Evolutionary conservation across 2,888 invertebrate genomes (phyloP), one percentile per base, ranked within the genome.

Genomic region (Furcula furcula): DNA sequence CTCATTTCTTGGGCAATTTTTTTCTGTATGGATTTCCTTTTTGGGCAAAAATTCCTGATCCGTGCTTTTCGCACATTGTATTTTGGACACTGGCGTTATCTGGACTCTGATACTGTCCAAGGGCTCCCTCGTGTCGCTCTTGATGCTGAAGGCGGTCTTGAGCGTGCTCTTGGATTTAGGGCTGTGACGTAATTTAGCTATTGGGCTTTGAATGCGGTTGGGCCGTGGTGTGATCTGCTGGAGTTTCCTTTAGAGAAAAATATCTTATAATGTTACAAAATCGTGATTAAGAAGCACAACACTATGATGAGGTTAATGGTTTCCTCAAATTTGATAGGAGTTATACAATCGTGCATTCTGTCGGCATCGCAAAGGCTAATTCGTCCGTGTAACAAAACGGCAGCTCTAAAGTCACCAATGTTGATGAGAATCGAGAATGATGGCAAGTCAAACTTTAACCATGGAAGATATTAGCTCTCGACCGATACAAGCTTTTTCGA

Each of bases 31-130:
- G n/a, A 3, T 13, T 3, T 15, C 7, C 11, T 7, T 21, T 12
- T 15, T 22, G n/a, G 7, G 16, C 11, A 28, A 12, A 14, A 10
- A 18, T 9, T 38, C 38, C 11, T 33, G 9, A 7, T 45, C 45
- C 26, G 51, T 59, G 31, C 47, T 60, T 19, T 44, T 54, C 7
- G 52, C 49, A 29, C 53, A 57, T 10, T 55, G 54, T 38, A 64
- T 48, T 10, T 46, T 52, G 15, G 48, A 45, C 0, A 54, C 42
- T 0, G 67, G 57, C 0, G 42, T 40, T 3, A 57, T 7, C 12
- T 48, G 38, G 2, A 41, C 14, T 6, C 32, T 31, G 3, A 27
- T 35, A 4, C n/a, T 14, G 4, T 34, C 27, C 10, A 34, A 29
- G 1, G 34, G 5, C 1, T 50, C 46, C 1, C 15, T 46, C 1